A percentile compares a stretch with the other conserved stretches of the same genome.
Evolutionary conservation across 2,797 vertebrate species (phyloP).

Genomic region (Discoglossus pictus): DNA sequence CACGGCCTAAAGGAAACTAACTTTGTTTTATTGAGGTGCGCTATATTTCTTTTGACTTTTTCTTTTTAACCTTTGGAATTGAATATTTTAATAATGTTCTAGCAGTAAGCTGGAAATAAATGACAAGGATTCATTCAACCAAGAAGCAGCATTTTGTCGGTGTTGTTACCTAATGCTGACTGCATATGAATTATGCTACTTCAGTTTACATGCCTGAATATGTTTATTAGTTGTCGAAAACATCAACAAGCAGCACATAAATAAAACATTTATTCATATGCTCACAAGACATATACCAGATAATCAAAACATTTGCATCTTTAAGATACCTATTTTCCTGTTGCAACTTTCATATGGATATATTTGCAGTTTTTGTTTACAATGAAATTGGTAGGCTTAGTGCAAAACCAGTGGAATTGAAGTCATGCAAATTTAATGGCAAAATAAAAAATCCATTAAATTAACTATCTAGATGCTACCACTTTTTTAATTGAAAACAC

Average conservation of each 20-base stretch:
- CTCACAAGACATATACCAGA: constrained; percentile 47
- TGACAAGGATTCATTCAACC: constrained; percentile 27
- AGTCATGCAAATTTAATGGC: constrained; percentile 51
- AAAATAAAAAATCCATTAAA: constrained; percentile 40
- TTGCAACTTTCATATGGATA: constrained; percentile 47
- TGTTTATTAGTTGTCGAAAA: constrained; percentile 50
- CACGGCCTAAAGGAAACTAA: too few species aligned
- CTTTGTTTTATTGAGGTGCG: too few species aligned
- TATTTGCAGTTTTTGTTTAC: constrained; percentile 49
- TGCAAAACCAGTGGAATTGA: constrained; percentile 46
- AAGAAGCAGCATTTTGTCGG: constrained; percentile 13
- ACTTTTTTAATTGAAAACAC: too few species aligned
- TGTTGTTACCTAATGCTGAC: constrained; percentile 44
- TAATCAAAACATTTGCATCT: constrained; percentile 52
- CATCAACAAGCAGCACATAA: constrained; percentile 51
- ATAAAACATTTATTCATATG: constrained; percentile 52
- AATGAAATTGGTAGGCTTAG: constrained; percentile 48
- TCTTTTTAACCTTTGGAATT: constrained; percentile 15
- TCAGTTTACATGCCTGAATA: constrained; percentile 46
- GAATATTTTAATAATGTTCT: constrained; percentile 15
- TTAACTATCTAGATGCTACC: constrained; percentile 44
- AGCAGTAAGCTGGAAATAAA: constrained; percentile 10
- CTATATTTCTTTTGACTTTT: constrained; percentile 5
- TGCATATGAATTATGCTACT: constrained; percentile 44
- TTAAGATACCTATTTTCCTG: constrained; percentile 49